Conservation (phyloP, 2,797 vertebrate genomes). For the Carapus acus region DNA sequence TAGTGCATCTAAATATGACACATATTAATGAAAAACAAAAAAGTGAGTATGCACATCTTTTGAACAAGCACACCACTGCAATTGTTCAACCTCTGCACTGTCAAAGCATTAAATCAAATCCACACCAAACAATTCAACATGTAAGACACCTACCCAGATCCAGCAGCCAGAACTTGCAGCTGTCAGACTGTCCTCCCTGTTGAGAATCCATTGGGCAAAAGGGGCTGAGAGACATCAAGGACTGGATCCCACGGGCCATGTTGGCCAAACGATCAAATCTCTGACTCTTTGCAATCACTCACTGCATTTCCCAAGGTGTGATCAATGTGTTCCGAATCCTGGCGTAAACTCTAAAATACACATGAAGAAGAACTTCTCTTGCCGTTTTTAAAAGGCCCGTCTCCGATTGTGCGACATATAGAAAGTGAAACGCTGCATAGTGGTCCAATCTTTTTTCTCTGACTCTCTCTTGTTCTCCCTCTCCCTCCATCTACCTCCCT, state of each 20-base stretch:
- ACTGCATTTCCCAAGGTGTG: constrained; percentile 30
- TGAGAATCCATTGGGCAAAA: constrained; percentile 66
- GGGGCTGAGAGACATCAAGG: constrained; percentile 63
- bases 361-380: neutral
- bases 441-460: constrained; percentile 52
- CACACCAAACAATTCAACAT: neutral
- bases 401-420: no score
- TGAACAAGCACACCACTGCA: no score
- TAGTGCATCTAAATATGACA: no score
- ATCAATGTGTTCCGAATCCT: constrained; percentile 5
- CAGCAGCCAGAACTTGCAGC: constrained; percentile 77
- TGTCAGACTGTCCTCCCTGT: constrained; percentile 61
- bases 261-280: constrained; percentile 24
- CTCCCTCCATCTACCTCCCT: constrained; percentile 40
- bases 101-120: neutral
- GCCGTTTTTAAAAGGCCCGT: constrained; percentile 28
- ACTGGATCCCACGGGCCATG: constrained; percentile 71
- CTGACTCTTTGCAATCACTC: constrained; percentile 23
- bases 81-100: no score
- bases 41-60: no score
- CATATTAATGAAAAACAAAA: no score
- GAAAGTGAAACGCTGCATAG: constrained; percentile 57
- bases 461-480: constrained; percentile 13
- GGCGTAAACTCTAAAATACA: constrained; percentile 1
- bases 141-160: constrained; percentile 69